A percentile compares a stretch with the other conserved stretches of the same genome.
Evolutionary conservation across 2,797 vertebrate genomes (phyloP).

Genomic region (Oreochromis mossambicus): DNA sequence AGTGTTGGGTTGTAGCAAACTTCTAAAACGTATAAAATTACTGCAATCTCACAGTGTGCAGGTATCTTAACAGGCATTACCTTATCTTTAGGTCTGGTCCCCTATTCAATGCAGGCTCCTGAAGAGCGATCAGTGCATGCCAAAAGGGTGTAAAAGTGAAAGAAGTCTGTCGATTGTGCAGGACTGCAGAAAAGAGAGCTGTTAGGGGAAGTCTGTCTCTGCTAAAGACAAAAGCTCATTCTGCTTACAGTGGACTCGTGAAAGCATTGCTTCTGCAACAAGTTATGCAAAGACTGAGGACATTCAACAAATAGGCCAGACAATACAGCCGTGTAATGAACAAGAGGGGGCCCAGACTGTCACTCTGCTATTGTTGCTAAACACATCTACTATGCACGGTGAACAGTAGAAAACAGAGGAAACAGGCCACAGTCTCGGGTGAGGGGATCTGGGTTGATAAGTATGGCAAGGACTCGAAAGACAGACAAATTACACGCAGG

Average conservation of each 20-base stretch:
- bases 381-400: slow-evolving; percentile 21
- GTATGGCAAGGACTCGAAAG: not conserved
- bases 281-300: slow-evolving; percentile 11
- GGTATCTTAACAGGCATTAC: slow-evolving; percentile 36
- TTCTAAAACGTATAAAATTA: accelerated
- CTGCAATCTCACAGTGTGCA: not conserved
- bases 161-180: not conserved
- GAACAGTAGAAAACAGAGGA: not conserved
- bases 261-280: not conserved
- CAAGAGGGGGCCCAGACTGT: not conserved
- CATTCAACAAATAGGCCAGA: slow-evolving; percentile 16
- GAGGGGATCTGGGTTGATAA: not conserved
- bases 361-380: slow-evolving; percentile 1
- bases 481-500: not conserved
- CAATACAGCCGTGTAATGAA: slow-evolving; percentile 17
- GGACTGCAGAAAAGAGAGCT: not conserved
- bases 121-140: not conserved
- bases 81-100: not conserved
- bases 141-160: not conserved
- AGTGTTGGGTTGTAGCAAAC: not conserved
- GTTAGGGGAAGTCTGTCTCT: not conserved
- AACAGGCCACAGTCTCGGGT: not conserved
- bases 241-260: not conserved
- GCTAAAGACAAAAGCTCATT: slow-evolving; percentile 28
- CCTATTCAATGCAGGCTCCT: slow-evolving; percentile 16